These are phyloP conservation scores for Sitta europaea DNA, from an alignment of 2,113 vertebrate genomes.

Conservation along the genomic window DNA sequence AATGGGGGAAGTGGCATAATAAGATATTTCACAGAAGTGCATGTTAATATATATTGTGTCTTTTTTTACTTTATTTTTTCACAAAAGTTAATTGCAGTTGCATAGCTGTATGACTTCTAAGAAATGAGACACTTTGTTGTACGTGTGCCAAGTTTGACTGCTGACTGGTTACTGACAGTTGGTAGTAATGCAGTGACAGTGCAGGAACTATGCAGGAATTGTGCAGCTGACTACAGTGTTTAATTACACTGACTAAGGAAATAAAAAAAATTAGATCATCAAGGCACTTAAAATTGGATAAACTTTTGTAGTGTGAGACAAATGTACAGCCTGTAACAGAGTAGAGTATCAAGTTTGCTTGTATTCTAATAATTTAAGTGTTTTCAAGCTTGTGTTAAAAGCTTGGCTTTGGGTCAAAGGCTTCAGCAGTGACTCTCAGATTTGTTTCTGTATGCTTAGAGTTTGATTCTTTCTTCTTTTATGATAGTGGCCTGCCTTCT, in stretches of 20 bases:
- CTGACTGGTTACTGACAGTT: slow-evolving; percentile 10
- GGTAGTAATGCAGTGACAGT: not conserved
- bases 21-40: not conserved
- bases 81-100: not conserved
- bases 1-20: not conserved
- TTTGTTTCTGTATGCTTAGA: not conserved
- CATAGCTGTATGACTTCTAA: not conserved
- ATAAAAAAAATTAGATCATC: not conserved
- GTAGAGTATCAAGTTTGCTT: not conserved
- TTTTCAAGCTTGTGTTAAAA: not conserved
- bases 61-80: not conserved
- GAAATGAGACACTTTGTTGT: not conserved
- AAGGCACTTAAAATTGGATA: not conserved
- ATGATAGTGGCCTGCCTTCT: not conserved
- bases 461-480: not conserved
- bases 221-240: not conserved
- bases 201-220: not conserved
- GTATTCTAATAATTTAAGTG: not conserved
- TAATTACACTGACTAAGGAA: not conserved
- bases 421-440: not conserved
- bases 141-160: not conserved
- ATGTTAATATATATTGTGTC: not conserved
- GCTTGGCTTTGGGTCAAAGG: not conserved
- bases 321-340: not conserved
- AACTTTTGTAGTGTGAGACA: not conserved